Evolutionary conservation across 2,888 invertebrate species (phyloP), one percentile per base, ranked within the genome.

Genomic region (Troilus luridus): DNA sequence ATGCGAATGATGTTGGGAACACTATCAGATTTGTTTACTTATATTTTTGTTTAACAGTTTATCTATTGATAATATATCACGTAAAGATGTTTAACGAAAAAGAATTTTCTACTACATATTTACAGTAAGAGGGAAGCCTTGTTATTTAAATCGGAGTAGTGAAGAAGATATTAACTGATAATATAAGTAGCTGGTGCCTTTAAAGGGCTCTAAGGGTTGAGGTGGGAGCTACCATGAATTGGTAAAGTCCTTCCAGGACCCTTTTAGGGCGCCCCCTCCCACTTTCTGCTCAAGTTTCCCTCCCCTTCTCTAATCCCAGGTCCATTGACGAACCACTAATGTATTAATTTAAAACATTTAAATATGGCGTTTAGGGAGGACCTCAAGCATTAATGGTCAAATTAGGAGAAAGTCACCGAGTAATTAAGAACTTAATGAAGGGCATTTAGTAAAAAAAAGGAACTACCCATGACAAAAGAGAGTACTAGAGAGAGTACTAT

Each of bases 221-320:
- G 62, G 17, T 6, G 5, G 24, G 27, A 17, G 72, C 27, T 72
- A 24, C 6, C 72, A 72, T 72, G 72, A 72, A 72, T 72, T 72
- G 72, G 27, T 72, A 72, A 72, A 72, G 72, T 72, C 72, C 72
- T 72, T 17, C 6, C 27, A 11, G 27, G 72, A 17, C 17, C 72
- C 27, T 72, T 27, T 27, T 27, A 72, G 72, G 72, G 24, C 62
- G 9, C 21, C 21, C 62, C 21, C 62, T 24, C n/a, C 67, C 67
- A 67, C 67, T 67, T 67, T 72, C 72, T 72, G 6, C 27, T 72
- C 72, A 17, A 72, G 72, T 72, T 72, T 72, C 72, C 27, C 72
- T 6, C 27, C 19, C 27, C 72, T 17, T 27, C 27, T 14, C 14
- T 72, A 72, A 72, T 72, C 72, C 72, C 27, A n/a, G 3, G 8